Evolutionary conservation across 2,888 invertebrate genomes (phyloP).

Genomic region (Agriopis marginaria): DNA sequence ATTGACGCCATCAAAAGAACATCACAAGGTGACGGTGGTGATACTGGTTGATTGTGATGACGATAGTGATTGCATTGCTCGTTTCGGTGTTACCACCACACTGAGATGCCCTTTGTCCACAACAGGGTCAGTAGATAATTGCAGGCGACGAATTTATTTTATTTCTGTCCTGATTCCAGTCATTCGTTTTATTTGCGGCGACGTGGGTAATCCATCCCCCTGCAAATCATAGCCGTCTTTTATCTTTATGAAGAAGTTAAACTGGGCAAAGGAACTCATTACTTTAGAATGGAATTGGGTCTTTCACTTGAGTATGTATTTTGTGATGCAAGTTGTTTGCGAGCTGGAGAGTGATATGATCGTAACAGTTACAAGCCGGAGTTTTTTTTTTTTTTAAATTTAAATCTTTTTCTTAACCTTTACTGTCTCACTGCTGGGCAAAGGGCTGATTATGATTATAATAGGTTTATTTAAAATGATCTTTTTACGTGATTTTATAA

Average conservation of each 20-base stretch:
- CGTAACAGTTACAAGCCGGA: too few relatives aligned
- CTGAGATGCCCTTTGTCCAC: conserved; percentile 45
- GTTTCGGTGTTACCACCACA: conserved; percentile 48
- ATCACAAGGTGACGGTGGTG: too few relatives aligned
- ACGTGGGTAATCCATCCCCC: conserved; percentile 31
- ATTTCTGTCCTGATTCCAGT: conserved; percentile 53
- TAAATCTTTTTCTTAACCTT: too few relatives aligned
- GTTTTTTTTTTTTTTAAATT: too few relatives aligned
- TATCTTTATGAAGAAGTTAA: conserved; percentile 33
- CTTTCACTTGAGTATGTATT: not conserved
- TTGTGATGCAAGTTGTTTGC: not conserved
- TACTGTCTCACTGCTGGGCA: too few relatives aligned
- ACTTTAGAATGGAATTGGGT: conserved; percentile 12
- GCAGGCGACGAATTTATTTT: conserved; percentile 57
- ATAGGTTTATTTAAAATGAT: too few relatives aligned
- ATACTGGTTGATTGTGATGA: too few relatives aligned
- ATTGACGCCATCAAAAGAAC: too few relatives aligned
- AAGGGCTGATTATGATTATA: too few relatives aligned
- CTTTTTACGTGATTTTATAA: not conserved
- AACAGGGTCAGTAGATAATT: conserved; percentile 55
- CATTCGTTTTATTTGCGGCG: conserved; percentile 57
- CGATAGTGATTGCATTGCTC: not conserved
- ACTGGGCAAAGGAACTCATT: conserved; percentile 10
- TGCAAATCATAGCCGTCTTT: conserved; percentile 29
- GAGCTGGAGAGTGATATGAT: too few relatives aligned